Conservation (phyloP, 1,140 invertebrate genomes). For the Acyrthosiphon pisum region DNA sequence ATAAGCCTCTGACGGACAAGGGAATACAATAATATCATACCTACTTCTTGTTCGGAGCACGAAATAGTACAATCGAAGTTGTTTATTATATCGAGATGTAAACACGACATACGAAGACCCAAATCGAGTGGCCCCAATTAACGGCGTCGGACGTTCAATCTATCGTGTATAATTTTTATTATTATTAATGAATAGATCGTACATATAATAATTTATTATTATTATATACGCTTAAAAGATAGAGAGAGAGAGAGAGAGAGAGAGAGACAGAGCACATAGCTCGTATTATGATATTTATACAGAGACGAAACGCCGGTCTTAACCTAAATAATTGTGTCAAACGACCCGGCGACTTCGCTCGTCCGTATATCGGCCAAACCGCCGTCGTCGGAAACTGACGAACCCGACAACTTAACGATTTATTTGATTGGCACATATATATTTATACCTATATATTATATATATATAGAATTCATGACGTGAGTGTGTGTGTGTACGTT, state of each 20-base stretch:
- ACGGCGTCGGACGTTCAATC: background rate
- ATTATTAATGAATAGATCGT: background rate
- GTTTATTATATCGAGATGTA: conserved; percentile 5
- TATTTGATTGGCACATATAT: background rate
- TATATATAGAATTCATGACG: too few species aligned
- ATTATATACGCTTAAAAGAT: background rate
- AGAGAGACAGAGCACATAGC: background rate
- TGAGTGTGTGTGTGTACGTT: background rate
- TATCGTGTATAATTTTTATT: background rate
- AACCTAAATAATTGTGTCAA: background rate
- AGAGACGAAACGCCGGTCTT: background rate
- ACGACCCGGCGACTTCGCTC: background rate
- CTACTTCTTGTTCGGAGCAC: background rate
- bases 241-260: background rate
- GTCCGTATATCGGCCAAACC: background rate
- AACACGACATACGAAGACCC: background rate
- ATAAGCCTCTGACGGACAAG: background rate
- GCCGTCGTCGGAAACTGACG: background rate
- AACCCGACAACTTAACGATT: background rate
- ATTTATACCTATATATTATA: too few species aligned
- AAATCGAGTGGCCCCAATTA: conserved; percentile 4
- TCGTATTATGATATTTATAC: background rate
- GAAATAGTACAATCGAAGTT: background rate
- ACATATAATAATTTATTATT: background rate
- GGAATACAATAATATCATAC: background rate